Conservation (phyloP, 2,888 invertebrate species). For the Pachydiplax longipennis region DNA sequence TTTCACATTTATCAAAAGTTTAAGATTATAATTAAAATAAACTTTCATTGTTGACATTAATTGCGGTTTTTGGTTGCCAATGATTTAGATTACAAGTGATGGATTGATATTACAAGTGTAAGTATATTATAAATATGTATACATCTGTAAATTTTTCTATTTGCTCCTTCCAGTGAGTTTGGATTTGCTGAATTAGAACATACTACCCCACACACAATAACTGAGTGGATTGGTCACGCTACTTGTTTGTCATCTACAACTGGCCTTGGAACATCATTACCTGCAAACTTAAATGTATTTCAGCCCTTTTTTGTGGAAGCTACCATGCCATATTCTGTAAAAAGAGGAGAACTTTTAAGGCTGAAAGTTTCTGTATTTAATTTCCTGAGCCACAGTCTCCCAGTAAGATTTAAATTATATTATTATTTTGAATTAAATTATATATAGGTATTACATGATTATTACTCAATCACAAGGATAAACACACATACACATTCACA, state of each 20-base stretch:
- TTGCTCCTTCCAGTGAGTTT: constrained; percentile 31
- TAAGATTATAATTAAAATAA: too few relatives aligned
- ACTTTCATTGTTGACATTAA: neutral
- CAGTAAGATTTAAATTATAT: constrained; percentile 62
- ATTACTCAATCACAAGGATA: neutral
- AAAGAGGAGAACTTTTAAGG: constrained; percentile 70
- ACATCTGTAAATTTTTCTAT: neutral
- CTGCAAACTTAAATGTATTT: constrained; percentile 65
- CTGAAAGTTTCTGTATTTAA: constrained; percentile 75
- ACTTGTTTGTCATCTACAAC: constrained; percentile 59
- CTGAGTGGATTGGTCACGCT: constrained; percentile 68
- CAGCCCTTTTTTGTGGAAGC: constrained; percentile 80
- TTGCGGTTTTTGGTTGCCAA: neutral
- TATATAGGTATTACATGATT: neutral
- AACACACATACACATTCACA: neutral
- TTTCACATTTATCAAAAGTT: neutral
- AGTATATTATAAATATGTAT: neutral
- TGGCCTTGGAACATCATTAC: constrained; percentile 64
- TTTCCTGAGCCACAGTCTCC: constrained; percentile 72
- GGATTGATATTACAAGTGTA: neutral
- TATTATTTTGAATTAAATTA: neutral
- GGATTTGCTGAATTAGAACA: constrained; percentile 55
- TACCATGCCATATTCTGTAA: constrained; percentile 70
- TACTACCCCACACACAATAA: constrained; percentile 67
- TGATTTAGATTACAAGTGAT: neutral